Base-by-base conservation (phyloP, 2,113 vertebrate species). In the Cyphomyrus discorhynchus region DNA sequence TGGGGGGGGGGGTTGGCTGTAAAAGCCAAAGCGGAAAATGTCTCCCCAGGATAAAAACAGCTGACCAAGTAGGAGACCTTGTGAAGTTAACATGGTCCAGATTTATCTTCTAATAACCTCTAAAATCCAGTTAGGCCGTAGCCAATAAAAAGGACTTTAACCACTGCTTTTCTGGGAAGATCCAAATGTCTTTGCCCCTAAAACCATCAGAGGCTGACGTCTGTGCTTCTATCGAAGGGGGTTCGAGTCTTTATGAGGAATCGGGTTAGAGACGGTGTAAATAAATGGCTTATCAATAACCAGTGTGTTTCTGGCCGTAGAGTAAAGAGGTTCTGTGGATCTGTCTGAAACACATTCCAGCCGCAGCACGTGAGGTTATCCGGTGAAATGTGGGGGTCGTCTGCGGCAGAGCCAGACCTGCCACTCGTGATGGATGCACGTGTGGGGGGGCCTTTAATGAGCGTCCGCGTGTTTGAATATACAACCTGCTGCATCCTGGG, bases 51-150 rank as follows among this genome's bases (percentile, higher is more conserved):
- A 70, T 80, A 39, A 42, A 42, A 80, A 80, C 74, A 80, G 35
- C 74, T 80, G 74, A 80, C 17, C 74, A 42, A 42, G 31, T 80
- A 80, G 13, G 74, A 42, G 74, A 80, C 31, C 74, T 80, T 39
- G 74, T 80, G 74, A 80, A 39, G 35, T 66, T 80, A 39, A 46
- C n/a, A 24, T 46, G 82, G 86, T 89, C 89, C 47, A 58, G 74
- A 90, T 56, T 24, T 0, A 7, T 88, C 87, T 42, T 92, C 91
- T 92, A 89, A 91, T 89, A 88, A 56, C 42, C 42, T 10, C 42
- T n/a, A 21, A 52, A 88, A 88, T 15, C 46, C 24, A n/a, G 42
- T 24, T 8, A 70, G 35, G 13, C 11, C 35, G 21, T 47, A 3
- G 46, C 62, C 88, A 80, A 47, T 66, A 21, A 70, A 50, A 50